A percentile compares a stretch with the other conserved stretches of the same genome.
These are phyloP conservation scores for Sebastes reedi DNA, from an alignment of 2,797 vertebrate species.

Conservation along the genomic window DNA sequence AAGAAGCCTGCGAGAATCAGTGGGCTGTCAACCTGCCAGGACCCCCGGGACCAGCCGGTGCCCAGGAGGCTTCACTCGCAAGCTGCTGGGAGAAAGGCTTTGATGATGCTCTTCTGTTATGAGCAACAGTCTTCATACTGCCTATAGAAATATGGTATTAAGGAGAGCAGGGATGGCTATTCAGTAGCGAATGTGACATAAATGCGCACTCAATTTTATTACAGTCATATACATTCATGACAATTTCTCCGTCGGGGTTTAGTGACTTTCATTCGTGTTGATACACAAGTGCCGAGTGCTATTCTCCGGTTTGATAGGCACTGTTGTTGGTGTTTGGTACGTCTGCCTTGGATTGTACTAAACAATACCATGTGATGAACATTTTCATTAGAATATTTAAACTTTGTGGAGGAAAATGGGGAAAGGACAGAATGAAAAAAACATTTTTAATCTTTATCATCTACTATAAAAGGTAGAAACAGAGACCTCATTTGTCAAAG, in stretches of 20 bases:
- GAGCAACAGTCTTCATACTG: slow-evolving; percentile 21
- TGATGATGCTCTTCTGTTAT: slow-evolving; percentile 41
- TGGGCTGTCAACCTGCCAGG: slow-evolving; percentile 64
- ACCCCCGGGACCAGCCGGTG: slow-evolving; percentile 57
- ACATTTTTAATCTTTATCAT: neutral
- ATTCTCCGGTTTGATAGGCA: neutral
- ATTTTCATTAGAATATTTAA: neutral
- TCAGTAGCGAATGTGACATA: slow-evolving; percentile 19
- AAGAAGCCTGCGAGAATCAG: slow-evolving; percentile 58
- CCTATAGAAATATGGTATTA: slow-evolving; percentile 16
- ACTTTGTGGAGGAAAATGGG: neutral
- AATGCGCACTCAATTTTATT: slow-evolving; percentile 3
- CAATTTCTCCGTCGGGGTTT: neutral
- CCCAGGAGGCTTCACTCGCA: slow-evolving; percentile 51
- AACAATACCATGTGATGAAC: neutral
- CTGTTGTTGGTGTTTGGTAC: neutral
- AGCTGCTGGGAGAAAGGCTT: slow-evolving; percentile 42
- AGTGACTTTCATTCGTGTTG: neutral
- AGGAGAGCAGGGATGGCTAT: neutral
- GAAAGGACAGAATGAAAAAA: neutral
- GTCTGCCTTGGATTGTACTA: neutral
- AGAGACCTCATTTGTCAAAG: neutral
- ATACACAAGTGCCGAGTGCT: neutral
- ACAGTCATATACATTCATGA: slow-evolving; percentile 1
- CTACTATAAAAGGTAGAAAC: neutral